Percentiles rank a stretch among this genome's conserved stretches.
Conservation (phyloP, 35 echinoderm and acorn worm genomes). For the Diadema setosum region DNA sequence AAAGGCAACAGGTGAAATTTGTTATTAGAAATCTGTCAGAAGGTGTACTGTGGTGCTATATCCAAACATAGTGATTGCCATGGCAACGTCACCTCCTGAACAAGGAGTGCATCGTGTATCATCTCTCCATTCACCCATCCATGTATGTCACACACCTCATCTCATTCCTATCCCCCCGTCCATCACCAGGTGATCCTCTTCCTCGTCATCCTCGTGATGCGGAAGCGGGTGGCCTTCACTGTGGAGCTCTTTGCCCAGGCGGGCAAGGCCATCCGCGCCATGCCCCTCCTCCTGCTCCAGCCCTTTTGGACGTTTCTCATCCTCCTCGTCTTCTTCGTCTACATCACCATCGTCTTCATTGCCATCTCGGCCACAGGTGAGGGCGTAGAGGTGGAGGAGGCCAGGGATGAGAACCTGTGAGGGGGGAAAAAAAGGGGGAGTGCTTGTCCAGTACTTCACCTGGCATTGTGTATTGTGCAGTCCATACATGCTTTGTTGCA, state of each 20-base stretch:
- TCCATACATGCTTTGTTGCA: too few relatives aligned
- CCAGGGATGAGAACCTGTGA: background rate
- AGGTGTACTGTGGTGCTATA: too few relatives aligned
- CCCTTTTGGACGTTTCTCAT: slow-evolving; percentile 94
- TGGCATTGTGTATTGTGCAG: too few relatives aligned
- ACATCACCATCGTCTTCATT: slow-evolving; percentile 76
- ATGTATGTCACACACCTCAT: background rate
- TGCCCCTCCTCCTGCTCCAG: slow-evolving; percentile 82
- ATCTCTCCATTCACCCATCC: background rate
- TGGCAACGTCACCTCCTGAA: too few relatives aligned
- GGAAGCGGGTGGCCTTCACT: slow-evolving; percentile 87
- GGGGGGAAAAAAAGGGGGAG: background rate
- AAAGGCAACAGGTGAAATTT: too few relatives aligned
- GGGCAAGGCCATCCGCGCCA: slow-evolving; percentile 85
- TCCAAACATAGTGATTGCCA: too few relatives aligned
- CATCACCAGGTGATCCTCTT: slow-evolving; percentile 70
- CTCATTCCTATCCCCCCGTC: background rate
- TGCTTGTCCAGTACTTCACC: too few relatives aligned
- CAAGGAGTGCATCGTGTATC: background rate
- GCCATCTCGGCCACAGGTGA: slow-evolving; percentile 87
- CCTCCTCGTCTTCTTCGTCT: slow-evolving; percentile 72
- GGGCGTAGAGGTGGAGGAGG: background rate
- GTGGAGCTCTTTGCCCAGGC: slow-evolving; percentile 88
- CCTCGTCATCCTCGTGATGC: slow-evolving; percentile 90
- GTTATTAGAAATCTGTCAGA: too few relatives aligned